Evolutionary conservation across 2,797 vertebrate genomes (phyloP).

Genomic region (Synanceia verrucosa): DNA sequence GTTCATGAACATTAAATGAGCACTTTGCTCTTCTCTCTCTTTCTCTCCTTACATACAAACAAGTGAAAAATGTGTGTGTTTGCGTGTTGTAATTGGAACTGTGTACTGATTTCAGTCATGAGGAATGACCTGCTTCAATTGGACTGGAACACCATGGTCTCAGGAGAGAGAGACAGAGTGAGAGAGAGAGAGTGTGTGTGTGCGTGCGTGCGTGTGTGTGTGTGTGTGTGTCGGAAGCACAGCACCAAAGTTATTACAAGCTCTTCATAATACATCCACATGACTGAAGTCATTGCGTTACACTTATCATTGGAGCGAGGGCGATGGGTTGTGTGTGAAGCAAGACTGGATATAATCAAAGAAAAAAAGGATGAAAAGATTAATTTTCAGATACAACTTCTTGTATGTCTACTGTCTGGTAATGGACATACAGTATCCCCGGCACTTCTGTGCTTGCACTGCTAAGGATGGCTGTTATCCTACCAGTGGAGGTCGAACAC

Average conservation of each 20-base stretch:
- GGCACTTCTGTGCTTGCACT: constrained; percentile 12
- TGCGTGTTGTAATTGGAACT: constrained; percentile 33
- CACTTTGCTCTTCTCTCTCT: constrained; percentile 9
- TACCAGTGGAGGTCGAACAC: constrained; percentile 9
- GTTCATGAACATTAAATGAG: constrained; percentile 64
- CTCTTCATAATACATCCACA: constrained; percentile 44
- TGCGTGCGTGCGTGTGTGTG: background rate
- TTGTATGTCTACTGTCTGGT: constrained; percentile 13
- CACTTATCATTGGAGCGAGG: constrained; percentile 1
- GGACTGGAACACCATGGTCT: constrained; percentile 38
- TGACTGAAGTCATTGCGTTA: constrained; percentile 45
- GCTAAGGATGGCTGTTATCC: constrained; percentile 32
- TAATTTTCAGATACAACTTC: constrained; percentile 14
- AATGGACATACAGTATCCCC: constrained; percentile 1
- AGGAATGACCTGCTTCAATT: constrained; percentile 59
- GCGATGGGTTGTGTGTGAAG: background rate
- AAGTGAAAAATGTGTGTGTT: background rate
- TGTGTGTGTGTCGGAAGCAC: constrained; percentile 8
- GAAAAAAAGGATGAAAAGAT: constrained; percentile 7
- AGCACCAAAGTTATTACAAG: constrained; percentile 61
- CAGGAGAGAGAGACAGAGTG: constrained; percentile 4
- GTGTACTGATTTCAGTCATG: constrained; percentile 43
- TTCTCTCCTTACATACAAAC: background rate
- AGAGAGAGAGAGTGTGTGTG: background rate
- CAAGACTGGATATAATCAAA: background rate